Evolutionary conservation across 2,113 vertebrate genomes (phyloP).

Genomic region (Muntiacus reevesi): DNA sequence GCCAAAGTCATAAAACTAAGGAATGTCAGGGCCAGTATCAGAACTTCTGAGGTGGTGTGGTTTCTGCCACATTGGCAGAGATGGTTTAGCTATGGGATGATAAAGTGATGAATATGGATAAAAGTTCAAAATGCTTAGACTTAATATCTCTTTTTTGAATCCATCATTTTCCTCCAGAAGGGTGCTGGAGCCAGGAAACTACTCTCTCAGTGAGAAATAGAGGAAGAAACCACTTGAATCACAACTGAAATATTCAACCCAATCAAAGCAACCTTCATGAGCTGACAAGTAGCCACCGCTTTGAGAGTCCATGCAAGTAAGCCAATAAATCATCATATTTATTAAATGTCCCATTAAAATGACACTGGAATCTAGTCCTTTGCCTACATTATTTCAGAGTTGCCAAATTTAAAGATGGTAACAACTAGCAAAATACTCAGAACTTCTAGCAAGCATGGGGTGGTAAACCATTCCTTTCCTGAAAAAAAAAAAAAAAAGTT

Average conservation of each 20-base stretch:
- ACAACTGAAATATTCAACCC: slow-evolving; percentile 8
- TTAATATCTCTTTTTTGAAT: slow-evolving; percentile 23
- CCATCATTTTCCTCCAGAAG: slow-evolving; percentile 35
- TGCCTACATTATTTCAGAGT: background rate
- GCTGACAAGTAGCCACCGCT: background rate
- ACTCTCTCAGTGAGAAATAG: background rate
- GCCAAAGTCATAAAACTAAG: background rate
- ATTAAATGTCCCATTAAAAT: slow-evolving; percentile 29
- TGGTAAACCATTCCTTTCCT: background rate
- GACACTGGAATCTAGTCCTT: background rate
- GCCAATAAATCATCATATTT: slow-evolving; percentile 4
- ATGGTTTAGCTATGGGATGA: slow-evolving; percentile 30
- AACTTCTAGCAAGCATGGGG: background rate
- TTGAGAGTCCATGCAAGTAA: background rate
- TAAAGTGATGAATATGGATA: slow-evolving; percentile 47
- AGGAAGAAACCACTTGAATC: slow-evolving; percentile 55
- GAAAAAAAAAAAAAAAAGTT: background rate
- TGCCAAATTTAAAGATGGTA: background rate
- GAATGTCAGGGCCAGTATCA: background rate
- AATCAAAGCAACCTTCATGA: slow-evolving; percentile 41
- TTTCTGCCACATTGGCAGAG: slow-evolving; percentile 25
- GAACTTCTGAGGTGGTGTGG: background rate
- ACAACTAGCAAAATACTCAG: background rate
- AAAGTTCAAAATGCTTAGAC: background rate
- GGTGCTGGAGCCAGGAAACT: slow-evolving; percentile 40